These are phyloP conservation scores for Aquatica leii DNA, from an alignment of 2,888 invertebrate genomes.

Conservation along the genomic window DNA sequence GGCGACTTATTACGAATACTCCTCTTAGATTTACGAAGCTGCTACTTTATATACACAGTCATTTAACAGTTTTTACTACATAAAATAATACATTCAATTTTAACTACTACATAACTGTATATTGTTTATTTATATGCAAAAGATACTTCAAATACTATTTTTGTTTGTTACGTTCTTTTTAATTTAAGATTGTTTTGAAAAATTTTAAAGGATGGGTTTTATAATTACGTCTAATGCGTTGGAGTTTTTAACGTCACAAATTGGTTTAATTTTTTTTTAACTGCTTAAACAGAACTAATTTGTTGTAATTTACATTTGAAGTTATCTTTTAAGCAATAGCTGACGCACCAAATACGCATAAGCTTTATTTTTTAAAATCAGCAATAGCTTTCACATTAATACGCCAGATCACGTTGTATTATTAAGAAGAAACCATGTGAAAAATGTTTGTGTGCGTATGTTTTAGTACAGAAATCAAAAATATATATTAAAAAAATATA, in stretches of 20 bases:
- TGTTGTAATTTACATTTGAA: no score
- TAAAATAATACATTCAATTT: conserved; percentile 16
- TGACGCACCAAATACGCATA: conserved; percentile 21
- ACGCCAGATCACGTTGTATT: conserved; percentile 53
- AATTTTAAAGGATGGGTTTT: no score
- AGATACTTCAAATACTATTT: conserved; percentile 22
- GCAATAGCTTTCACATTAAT: conserved; percentile 29
- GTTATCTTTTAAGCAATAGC: conserved; percentile 25
- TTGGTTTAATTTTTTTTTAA: no score
- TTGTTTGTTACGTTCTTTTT: no score
- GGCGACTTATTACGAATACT: conserved; percentile 29
- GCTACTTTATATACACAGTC: conserved; percentile 36
- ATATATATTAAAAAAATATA: conserved; percentile 50
- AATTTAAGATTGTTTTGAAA: no score
- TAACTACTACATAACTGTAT: conserved; percentile 15
- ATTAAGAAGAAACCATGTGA: conserved; percentile 55
- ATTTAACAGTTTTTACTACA: conserved; percentile 25
- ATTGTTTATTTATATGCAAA: conserved; percentile 14
- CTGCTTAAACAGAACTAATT: no score
- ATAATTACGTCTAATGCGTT: no score
- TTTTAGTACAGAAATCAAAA: conserved; percentile 61
- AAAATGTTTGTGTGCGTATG: conserved; percentile 59
- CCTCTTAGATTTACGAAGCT: conserved; percentile 45
- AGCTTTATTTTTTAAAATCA: conserved; percentile 22
- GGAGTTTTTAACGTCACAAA: no score